Percentiles rank a stretch among this genome's conserved stretches.
Conservation (phyloP, 2,888 invertebrate species). For the Synanthedon vespiformis region DNA sequence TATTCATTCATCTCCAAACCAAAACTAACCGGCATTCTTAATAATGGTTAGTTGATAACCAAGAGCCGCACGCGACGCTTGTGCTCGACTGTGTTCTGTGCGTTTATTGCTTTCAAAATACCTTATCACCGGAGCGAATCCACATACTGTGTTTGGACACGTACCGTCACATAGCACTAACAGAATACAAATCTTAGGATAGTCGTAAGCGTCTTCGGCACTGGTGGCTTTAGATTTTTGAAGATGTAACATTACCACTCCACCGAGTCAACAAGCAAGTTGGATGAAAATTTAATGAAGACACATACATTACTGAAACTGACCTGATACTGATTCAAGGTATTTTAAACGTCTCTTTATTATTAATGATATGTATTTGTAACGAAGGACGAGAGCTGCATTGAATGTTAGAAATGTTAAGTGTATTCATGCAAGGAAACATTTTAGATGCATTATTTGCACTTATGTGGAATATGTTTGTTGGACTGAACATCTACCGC, state of each 20-base stretch:
- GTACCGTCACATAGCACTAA: constrained; percentile 1
- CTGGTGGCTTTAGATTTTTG: no score
- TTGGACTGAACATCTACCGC: no score
- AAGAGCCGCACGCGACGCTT: constrained; percentile 43
- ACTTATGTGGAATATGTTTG: neutral
- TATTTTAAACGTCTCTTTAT: constrained; percentile 28
- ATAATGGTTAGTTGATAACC: constrained; percentile 61
- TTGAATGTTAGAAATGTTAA: constrained; percentile 7
- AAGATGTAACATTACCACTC: neutral
- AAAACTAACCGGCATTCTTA: constrained; percentile 43
- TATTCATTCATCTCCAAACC: no score
- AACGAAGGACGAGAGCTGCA: constrained; percentile 25
- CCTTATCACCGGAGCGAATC: constrained; percentile 6
- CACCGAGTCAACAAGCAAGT: neutral
- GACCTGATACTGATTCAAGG: constrained; percentile 46
- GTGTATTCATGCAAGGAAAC: neutral
- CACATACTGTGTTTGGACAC: constrained; percentile 7
- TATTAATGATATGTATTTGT: constrained; percentile 34
- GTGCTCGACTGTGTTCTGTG: constrained; percentile 16
- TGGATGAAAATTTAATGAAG: neutral
- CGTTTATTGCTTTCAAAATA: neutral
- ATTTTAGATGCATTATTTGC: neutral
- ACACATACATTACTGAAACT: constrained; percentile 19
- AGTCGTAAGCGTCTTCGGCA: no score
- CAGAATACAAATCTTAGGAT: no score